Evolutionary conservation across 2,888 invertebrate genomes (phyloP), one percentile per base, ranked within the genome.

Genomic region (Heliconius ismenius): DNA sequence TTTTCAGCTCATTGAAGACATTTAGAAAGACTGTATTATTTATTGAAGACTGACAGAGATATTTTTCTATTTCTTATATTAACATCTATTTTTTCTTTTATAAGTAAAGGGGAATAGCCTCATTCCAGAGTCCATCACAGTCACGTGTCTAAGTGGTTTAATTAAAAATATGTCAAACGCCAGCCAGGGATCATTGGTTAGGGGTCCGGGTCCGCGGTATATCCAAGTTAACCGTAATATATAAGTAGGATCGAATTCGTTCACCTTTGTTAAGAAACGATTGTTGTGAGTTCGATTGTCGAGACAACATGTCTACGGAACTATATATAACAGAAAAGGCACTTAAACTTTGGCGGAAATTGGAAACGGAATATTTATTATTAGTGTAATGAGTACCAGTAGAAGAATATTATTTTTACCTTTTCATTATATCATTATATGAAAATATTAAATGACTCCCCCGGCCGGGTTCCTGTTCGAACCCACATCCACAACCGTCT

Each of bases 151-250:
- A 60, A 73, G 62, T 73, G 72, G n/a, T 24, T 72, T 73, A 73
- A 73, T 73, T 73, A 73, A 60, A 73, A 73, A 73, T 62, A 73
- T 73, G 72, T 73, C 72, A 73, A 73, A 69, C 54, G 54, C 69
- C 69, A 36, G 72, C 62, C 18, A 39, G 36, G 62, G 72, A 62
- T 62, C 39, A 72, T 62, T 73, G 24, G 32, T 73, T 6, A 54
- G 62, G 72, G 24, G 18, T 39, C 60, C 26, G 72, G 18, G 10
- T 36, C 60, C 26, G 24, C 36, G 72, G 13, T 62, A 28, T 13
- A 18, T 60, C 24, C 36, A 4, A 24, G 18, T 69, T 43, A 36
- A 36, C 36, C 36, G 11, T 65, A 39, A 36, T n/a, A 65, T 65
- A 65, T 54, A 58, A 7, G 58, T n/a, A 58, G 58, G 21, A 21